phyloP scores from a whole-genome alignment of 2,888 invertebrate species.

The Plutella xylostella region DNA sequence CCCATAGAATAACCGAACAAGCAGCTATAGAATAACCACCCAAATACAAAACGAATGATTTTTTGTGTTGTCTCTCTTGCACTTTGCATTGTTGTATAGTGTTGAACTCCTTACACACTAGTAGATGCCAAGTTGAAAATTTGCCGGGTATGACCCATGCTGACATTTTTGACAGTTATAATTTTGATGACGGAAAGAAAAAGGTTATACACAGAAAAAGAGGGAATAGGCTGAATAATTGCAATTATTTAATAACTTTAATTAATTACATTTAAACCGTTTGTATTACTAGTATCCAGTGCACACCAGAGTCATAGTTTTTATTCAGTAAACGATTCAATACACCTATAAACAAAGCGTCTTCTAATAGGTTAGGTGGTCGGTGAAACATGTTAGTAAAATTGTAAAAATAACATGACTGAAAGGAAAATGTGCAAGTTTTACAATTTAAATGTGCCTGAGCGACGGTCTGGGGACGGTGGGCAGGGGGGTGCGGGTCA shows the following conservation, averaged over 20 bases:
- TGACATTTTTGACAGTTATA: constrained; percentile 61
- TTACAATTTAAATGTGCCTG: constrained; percentile 68
- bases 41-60: neutral
- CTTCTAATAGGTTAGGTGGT: constrained; percentile 66
- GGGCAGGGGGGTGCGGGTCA: constrained; percentile 25
- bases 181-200: constrained; percentile 69
- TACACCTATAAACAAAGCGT: neutral
- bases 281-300: too few relatives aligned
- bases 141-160: constrained; percentile 29
- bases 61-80: neutral
- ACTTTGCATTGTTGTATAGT: neutral
- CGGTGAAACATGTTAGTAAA: constrained; percentile 62
- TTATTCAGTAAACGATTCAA: neutral
- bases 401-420: constrained; percentile 63
- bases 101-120: neutral
- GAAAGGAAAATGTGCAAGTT: constrained; percentile 69
- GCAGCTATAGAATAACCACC: neutral
- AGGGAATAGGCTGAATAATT: constrained; percentile 53
- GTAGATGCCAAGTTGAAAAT: neutral
- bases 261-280: constrained; percentile 22
- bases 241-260: constrained; percentile 33
- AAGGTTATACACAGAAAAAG: constrained; percentile 65
- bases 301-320: neutral
- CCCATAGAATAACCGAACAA: too few relatives aligned
- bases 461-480: constrained; percentile 55